Evolutionary conservation across 2,888 invertebrate species (phyloP).

Genomic region (Dryobota labecula): DNA sequence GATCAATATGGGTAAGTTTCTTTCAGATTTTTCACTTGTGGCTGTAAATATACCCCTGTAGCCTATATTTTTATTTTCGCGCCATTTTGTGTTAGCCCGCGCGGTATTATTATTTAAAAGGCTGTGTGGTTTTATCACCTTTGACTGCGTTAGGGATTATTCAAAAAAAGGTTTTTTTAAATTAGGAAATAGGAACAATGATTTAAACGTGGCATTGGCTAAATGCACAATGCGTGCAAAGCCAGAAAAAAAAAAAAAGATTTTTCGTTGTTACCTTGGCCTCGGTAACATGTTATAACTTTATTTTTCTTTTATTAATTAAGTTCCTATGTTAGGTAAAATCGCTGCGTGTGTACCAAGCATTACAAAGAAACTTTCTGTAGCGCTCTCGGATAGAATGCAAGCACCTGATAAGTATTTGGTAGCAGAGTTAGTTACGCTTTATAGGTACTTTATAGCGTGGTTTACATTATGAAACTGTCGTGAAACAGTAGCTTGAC

Average conservation of each 20-base stretch:
- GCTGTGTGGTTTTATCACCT: not conserved
- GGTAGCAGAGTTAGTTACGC: not conserved
- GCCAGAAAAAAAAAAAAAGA: no score
- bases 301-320: not conserved
- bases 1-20: slow-evolving; percentile 73
- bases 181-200: no score
- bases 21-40: slow-evolving; percentile 20
- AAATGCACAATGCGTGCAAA: no score
- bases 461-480: no score
- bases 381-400: not conserved
- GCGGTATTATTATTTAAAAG: not conserved
- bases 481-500: no score
- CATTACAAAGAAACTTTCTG: not conserved
- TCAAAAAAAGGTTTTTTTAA: not conserved
- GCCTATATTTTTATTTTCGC: not conserved
- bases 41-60: not conserved
- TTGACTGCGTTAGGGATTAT: not conserved
- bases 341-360: not conserved
- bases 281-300: not conserved
- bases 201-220: no score
- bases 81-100: not conserved
- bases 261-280: not conserved
- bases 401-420: not conserved
- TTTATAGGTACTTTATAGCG: not conserved
- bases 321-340: no score